Evolutionary conservation across 2,888 invertebrate species (phyloP).

Genomic region (Gandaritis pyraliata): DNA sequence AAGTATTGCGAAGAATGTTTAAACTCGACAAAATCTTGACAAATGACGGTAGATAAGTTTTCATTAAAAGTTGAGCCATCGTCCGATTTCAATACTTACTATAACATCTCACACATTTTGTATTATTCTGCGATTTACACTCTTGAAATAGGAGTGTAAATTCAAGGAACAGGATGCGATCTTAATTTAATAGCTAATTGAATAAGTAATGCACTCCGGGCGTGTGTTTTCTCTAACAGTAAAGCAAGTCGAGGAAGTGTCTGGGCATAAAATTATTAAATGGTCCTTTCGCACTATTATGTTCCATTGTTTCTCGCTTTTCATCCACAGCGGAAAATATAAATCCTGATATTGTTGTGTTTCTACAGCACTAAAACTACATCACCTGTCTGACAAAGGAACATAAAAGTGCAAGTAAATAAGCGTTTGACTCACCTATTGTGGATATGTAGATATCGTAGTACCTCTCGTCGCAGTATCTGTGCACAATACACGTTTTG

Average conservation of each 20-base stretch:
- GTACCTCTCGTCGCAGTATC: conserved; percentile 95
- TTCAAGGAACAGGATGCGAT: background rate
- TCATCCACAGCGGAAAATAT: conserved; percentile 58
- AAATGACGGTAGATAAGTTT: conserved; percentile 22
- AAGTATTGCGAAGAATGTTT: conserved; percentile 16
- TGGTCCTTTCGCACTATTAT: conserved; percentile 44
- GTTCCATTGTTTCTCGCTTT: conserved; percentile 57
- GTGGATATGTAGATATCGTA: conserved; percentile 96
- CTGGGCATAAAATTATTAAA: conserved; percentile 46
- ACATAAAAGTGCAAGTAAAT: conserved; percentile 69
- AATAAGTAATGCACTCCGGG: conserved; percentile 33
- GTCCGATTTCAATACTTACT: conserved; percentile 1
- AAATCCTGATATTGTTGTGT: conserved; percentile 57
- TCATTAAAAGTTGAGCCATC: conserved; percentile 12
- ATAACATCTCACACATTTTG: background rate
- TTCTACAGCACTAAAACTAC: conserved; percentile 58
- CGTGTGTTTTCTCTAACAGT: conserved; percentile 42
- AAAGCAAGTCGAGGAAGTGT: conserved; percentile 41
- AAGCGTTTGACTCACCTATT: conserved; percentile 87
- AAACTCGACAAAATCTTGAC: conserved; percentile 20
- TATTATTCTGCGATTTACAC: no score
- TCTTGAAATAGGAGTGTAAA: no score
- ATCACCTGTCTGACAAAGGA: conserved; percentile 71
- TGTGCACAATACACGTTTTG: conserved; percentile 95
- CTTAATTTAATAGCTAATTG: conserved; percentile 17